Base-by-base conservation (phyloP, 2,113 vertebrate genomes). In the Calyptomena viridis region DNA sequence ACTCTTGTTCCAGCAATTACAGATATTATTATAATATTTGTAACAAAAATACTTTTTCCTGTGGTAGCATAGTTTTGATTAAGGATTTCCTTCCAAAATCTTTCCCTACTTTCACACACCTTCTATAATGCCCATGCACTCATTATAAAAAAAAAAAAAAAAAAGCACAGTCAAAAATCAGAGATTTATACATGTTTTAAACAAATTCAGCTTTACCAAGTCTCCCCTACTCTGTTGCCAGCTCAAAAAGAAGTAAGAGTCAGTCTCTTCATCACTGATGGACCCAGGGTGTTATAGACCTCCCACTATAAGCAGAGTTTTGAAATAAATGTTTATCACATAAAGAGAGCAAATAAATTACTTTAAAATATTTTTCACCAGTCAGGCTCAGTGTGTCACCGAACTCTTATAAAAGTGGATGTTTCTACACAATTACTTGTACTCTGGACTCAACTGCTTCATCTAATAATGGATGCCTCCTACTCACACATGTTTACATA, bases 381-480 rank as follows among this genome's bases (percentile, higher is more conserved):
- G 30, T 68, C 64, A 84, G 62, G 56, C 79, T 88, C 79, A 77
- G 60, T 94, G 83, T 95, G 85, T 60, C 92, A 95, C 78, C 79
- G 68, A 93, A 22, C 35, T 80, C 7, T 0, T 35, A 95, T 47
- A 84, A 94, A 95, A 93, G 94, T 80, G 33, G 83, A 71, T 93
- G 49, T 64, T 92, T 88, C 90, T 90, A 84, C 80, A 95, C 79
- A 90, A 93, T 92, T 88, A 77, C 82, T 94, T 95, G 79, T 88
- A 81, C 88, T 93, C 82, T 90, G 95, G 87, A 92, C 90, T 88
- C 76, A 82, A 62, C 55, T 0, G 0, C 79, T 94, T 93, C 67
- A 68, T 92, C 69, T 92, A 93, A 93, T 91, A 94, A 93, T 88
- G 19, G 9, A 84, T 95, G 68, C 76, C 92, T 94, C 96, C 93